These are phyloP conservation scores for Apostichopus parvimensis DNA, from an alignment of 35 echinoderm and acorn worm species.

Conservation along the genomic window DNA sequence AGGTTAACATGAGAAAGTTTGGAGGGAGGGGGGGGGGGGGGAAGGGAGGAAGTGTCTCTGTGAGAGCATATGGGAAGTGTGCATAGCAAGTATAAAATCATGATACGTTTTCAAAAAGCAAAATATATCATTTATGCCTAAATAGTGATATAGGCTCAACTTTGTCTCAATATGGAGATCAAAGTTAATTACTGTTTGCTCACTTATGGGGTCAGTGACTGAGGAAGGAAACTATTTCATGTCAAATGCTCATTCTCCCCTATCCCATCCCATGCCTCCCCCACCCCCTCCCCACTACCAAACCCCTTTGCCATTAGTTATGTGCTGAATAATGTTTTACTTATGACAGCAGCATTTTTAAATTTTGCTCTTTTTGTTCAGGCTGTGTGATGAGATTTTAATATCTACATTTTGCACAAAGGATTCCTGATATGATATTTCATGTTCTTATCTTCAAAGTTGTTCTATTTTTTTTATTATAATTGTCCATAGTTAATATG, in stretches of 20 bases:
- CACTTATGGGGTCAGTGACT: too few species aligned
- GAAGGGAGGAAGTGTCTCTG: too few species aligned
- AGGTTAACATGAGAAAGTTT: too few species aligned
- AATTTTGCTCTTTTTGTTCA: too few species aligned
- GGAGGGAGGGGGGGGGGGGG: too few species aligned
- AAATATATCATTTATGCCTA: too few species aligned
- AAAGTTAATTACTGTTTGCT: too few species aligned
- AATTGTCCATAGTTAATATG: not conserved
- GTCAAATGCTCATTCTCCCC: not conserved
- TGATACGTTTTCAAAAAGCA: too few species aligned
- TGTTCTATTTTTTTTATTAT: not conserved
- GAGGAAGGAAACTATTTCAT: not conserved
- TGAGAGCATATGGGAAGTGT: too few species aligned
- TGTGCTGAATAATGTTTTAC: not conserved
- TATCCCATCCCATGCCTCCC: not conserved
- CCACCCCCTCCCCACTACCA: not conserved
- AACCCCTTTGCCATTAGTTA: not conserved
- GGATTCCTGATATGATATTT: not conserved
- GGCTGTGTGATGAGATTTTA: not conserved
- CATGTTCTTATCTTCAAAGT: not conserved
- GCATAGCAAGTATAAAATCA: too few species aligned
- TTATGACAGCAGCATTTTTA: not conserved
- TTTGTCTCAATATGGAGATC: too few species aligned
- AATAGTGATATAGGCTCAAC: too few species aligned
- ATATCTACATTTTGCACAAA: not conserved